phyloP scores from a whole-genome alignment of 1,140 invertebrate species.

The Macrobrachium rosenbergii region DNA sequence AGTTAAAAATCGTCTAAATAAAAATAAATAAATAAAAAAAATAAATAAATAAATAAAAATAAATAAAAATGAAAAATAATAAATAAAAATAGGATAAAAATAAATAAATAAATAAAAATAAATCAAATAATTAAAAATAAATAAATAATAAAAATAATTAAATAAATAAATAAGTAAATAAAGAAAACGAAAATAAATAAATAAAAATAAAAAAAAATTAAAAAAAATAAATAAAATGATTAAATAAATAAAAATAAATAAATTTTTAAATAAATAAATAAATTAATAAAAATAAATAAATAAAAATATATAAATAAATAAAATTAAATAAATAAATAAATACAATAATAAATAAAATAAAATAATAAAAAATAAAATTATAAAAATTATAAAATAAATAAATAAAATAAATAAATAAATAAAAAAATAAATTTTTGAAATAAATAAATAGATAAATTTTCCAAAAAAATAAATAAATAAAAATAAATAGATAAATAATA shows the following conservation, averaged over 20 bases:
- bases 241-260: no score
- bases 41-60: neutral
- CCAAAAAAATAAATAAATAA: slow-evolving; percentile 16
- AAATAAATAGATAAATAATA: no score
- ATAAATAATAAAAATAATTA: no score
- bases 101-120: no score
- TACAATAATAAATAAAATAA: neutral
- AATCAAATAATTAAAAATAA: no score
- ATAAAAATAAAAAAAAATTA: slow-evolving; percentile 1
- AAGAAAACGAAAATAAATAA: no score
- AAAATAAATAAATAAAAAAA: neutral
- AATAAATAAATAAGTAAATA: no score
- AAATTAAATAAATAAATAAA: neutral
- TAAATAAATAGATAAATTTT: slow-evolving; percentile 7
- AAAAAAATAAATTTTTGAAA: neutral
- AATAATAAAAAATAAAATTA: neutral
- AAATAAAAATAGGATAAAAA: no score
- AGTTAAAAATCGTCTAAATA: neutral
- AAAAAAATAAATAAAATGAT: neutral
- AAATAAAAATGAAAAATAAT: neutral
- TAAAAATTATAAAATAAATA: neutral
- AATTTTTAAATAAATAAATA: neutral
- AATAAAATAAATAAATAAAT: neutral
- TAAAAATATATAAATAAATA: neutral
- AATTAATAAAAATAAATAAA: neutral